Evolutionary conservation across 2,797 vertebrate species (phyloP).

Genomic region (Alauda arvensis): DNA sequence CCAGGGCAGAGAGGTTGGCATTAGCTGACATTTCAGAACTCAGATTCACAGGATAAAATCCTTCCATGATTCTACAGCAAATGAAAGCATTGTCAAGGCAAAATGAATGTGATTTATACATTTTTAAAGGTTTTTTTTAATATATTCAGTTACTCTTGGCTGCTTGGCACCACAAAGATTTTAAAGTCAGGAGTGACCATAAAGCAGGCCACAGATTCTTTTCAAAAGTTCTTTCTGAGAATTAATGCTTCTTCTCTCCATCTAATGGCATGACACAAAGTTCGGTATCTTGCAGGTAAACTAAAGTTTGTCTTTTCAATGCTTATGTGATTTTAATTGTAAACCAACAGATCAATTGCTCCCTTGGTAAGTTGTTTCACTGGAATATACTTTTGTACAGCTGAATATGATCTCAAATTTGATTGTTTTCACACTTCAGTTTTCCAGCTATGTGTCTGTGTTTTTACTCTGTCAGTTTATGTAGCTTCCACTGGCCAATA

Average conservation of each 20-base stretch:
- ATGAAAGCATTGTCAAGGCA: not conserved
- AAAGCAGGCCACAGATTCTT: not conserved
- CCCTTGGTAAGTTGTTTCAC: not conserved
- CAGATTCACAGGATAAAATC: accelerated
- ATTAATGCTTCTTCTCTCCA: not conserved
- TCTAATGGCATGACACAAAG: not conserved
- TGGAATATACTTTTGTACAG: not conserved
- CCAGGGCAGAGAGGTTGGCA: not conserved
- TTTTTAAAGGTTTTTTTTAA: not conserved
- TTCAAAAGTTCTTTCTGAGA: not conserved
- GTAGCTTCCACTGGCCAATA: not conserved
- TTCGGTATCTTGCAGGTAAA: not conserved
- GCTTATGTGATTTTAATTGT: not conserved
- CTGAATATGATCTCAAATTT: not conserved
- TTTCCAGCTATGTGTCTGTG: not conserved
- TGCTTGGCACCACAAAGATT: not conserved
- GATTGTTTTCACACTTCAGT: not conserved
- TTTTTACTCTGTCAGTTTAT: not conserved
- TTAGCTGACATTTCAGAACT: not conserved
- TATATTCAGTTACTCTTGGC: not conserved
- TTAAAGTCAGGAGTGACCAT: not conserved
- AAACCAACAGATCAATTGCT: not conserved
- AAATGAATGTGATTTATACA: not conserved
- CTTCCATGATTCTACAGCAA: not conserved
- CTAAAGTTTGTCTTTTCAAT: not conserved